phyloP scores from a whole-genome alignment of 2,797 vertebrate species.

The Acrossocheilus wenchowensis region DNA sequence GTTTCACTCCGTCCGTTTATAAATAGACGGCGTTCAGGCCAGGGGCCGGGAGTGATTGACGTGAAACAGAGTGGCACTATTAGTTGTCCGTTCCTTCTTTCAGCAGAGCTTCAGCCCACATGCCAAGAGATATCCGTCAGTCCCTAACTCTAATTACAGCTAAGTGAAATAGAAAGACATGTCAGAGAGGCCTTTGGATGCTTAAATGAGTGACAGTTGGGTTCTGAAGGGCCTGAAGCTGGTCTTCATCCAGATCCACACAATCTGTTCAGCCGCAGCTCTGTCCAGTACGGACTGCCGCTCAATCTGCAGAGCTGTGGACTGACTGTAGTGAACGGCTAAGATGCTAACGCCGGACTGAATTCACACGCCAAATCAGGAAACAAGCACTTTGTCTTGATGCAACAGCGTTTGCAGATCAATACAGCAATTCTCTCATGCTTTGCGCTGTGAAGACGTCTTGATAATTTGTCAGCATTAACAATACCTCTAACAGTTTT shows the following conservation, averaged over 20 bases:
- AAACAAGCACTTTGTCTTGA: not conserved
- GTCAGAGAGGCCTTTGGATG: not conserved
- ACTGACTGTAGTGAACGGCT: not conserved
- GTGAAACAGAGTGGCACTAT: constrained; percentile 5
- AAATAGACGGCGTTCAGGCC: not conserved
- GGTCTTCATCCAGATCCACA: constrained; percentile 28
- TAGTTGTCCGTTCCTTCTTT: not conserved
- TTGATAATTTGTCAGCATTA: not conserved
- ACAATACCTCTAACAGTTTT: not conserved
- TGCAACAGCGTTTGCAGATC: not conserved
- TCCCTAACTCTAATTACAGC: constrained; percentile 12
- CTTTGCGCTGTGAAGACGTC: not conserved
- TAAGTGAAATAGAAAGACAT: constrained; percentile 5
- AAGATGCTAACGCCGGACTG: not conserved
- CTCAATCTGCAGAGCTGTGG: constrained; percentile 6
- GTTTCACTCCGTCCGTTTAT: not conserved
- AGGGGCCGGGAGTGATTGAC: constrained; percentile 24
- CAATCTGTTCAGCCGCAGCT: constrained; percentile 25
- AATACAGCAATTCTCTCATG: not conserved
- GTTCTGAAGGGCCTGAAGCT: not conserved
- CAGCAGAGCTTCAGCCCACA: constrained; percentile 12
- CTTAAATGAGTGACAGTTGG: constrained; percentile 23
- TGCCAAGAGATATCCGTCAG: constrained; percentile 25
- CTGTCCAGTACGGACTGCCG: not conserved
- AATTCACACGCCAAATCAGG: constrained; percentile 2